Percentiles rank a stretch among this genome's conserved stretches.
These are phyloP conservation scores for Hydrophis major DNA, from an alignment of 2,797 vertebrate genomes.

Conservation along the genomic window DNA sequence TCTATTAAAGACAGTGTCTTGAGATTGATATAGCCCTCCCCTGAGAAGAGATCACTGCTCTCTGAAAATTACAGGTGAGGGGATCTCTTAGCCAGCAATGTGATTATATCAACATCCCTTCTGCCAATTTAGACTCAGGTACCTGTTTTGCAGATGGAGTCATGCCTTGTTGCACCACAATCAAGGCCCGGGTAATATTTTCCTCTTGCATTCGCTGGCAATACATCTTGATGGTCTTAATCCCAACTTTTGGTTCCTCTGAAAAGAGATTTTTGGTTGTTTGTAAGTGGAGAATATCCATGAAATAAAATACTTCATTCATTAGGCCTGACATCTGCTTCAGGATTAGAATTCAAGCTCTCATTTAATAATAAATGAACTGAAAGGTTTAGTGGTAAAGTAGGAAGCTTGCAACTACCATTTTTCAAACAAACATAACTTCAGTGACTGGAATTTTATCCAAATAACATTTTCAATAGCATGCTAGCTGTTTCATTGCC, in stretches of 20 bases:
- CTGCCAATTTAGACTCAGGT: background rate
- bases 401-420: background rate
- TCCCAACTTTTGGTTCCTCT: constrained; percentile 99
- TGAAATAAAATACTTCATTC: background rate
- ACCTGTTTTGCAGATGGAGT: constrained; percentile 97
- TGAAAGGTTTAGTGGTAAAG: background rate
- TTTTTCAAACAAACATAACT: background rate
- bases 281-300: background rate
- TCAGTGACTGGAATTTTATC: background rate
- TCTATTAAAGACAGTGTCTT: too few species aligned
- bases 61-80: background rate
- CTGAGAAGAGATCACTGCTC: background rate
- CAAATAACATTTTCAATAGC: background rate
- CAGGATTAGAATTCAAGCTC: background rate
- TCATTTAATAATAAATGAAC: background rate
- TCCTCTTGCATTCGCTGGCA: constrained; percentile 98
- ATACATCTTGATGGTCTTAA: constrained; percentile 99
- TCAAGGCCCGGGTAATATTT: constrained; percentile 94
- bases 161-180: constrained; percentile 98
- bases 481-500: background rate
- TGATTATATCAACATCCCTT: background rate
- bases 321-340: background rate
- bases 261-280: background rate
- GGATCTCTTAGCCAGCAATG: background rate
- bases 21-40: background rate